Evolutionary conservation across 2,888 invertebrate species (phyloP).

Genomic region (Ernsta delagoae): DNA sequence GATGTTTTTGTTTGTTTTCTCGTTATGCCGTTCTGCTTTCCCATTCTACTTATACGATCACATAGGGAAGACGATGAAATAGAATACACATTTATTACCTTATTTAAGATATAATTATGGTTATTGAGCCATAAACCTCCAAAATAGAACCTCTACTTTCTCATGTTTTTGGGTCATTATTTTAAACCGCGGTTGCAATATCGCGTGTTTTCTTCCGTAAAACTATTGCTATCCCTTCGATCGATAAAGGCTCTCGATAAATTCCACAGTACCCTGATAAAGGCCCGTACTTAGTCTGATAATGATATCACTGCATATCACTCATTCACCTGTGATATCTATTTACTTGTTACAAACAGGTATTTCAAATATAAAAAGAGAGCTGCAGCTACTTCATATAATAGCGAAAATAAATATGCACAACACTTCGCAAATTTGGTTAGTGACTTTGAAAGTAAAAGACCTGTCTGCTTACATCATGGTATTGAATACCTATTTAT

Average conservation of each 20-base stretch:
- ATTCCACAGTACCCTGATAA: conserved; percentile 63
- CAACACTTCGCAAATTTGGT: conserved; percentile 1
- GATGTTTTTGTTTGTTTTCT: too few species aligned
- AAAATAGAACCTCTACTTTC: neutral
- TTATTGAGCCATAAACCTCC: neutral
- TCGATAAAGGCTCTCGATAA: conserved; percentile 65
- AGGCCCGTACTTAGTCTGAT: conserved; percentile 59
- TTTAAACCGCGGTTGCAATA: neutral
- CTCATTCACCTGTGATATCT: conserved; percentile 70
- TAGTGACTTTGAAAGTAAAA: conserved; percentile 8
- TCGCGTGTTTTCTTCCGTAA: conserved; percentile 31
- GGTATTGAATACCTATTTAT: too few species aligned
- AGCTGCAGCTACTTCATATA: too few species aligned
- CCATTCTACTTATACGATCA: too few species aligned
- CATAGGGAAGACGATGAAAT: too few species aligned
- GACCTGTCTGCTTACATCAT: too few species aligned
- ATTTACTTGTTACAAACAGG: conserved; percentile 56
- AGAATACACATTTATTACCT: too few species aligned
- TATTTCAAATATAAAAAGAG: conserved; percentile 17
- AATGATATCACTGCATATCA: conserved; percentile 49
- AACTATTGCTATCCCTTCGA: conserved; percentile 49
- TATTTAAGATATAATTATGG: too few species aligned
- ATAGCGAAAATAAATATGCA: conserved; percentile 7
- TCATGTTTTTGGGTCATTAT: conserved; percentile 43
- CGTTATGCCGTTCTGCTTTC: too few species aligned